A percentile compares a stretch with the other conserved stretches of the same genome.
phyloP scores from a whole-genome alignment of 2,888 invertebrate genomes.

The Sinopyrophorus schimmeli region DNA sequence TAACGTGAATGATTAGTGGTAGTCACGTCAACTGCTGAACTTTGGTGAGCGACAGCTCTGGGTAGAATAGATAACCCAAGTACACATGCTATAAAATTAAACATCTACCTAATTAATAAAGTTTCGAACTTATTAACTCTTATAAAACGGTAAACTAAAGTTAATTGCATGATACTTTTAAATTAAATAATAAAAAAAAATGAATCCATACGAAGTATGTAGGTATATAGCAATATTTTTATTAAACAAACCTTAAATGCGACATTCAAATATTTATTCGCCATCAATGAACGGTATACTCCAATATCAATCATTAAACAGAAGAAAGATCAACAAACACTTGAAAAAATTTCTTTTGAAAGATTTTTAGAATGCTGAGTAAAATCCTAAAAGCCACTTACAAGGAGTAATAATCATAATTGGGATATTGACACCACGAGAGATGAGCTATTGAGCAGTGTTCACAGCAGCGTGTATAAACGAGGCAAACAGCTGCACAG shows the following conservation, averaged over 20 bases:
- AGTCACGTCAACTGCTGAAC: constrained; percentile 29
- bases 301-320: no score
- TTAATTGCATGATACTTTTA: constrained; percentile 5
- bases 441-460: constrained; percentile 34
- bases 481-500: constrained; percentile 32
- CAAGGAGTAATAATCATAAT: constrained; percentile 31
- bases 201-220: no score
- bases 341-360: no score
- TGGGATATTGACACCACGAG: constrained; percentile 33
- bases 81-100: constrained; percentile 49
- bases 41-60: constrained; percentile 28
- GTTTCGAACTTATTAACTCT: constrained; percentile 52
- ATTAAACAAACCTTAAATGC: no score
- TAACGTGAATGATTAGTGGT: constrained; percentile 31
- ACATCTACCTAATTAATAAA: constrained; percentile 55
- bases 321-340: no score
- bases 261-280: no score
- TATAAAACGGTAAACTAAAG: constrained; percentile 6
- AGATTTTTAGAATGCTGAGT: no score
- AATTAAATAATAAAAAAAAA: no score
- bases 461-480: constrained; percentile 33
- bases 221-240: no score
- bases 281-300: no score
- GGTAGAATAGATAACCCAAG: constrained; percentile 31
- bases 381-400: constrained; percentile 28